Conservation (phyloP, 2,888 invertebrate genomes). For the Drosophila melanosoma region DNA sequence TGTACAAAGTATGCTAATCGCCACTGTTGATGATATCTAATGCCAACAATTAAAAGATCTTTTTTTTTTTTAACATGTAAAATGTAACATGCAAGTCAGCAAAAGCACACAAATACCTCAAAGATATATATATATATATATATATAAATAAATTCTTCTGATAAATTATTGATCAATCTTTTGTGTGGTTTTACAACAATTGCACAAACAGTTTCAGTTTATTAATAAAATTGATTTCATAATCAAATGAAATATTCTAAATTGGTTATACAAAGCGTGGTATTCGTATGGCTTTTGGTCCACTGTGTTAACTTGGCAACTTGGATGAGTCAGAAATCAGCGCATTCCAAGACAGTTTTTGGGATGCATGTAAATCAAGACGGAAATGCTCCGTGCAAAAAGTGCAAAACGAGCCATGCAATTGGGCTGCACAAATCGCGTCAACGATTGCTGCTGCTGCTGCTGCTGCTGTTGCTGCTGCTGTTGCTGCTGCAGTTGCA, state of each 20-base stretch:
- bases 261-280: neutral
- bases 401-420: conserved; percentile 78
- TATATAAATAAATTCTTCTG: neutral
- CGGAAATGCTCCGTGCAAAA: conserved; percentile 79
- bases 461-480: conserved; percentile 37
- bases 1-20: conserved; percentile 24
- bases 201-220: neutral
- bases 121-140: neutral
- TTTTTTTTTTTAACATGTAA: conserved; percentile 1
- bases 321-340: conserved; percentile 30
- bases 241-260: neutral
- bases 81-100: neutral
- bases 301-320: neutral
- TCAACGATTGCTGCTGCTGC: conserved; percentile 46
- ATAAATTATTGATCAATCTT: neutral
- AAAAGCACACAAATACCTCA: neutral
- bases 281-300: neutral
- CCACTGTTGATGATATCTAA: conserved; percentile 4
- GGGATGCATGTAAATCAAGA: conserved; percentile 69
- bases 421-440: conserved; percentile 73
- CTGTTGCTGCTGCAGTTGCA: conserved; percentile 34
- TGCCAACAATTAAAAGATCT: conserved; percentile 5
- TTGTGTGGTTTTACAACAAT: neutral
- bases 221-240: neutral
- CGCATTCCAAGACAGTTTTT: conserved; percentile 23